Percentiles rank a stretch among this genome's conserved stretches.
Evolutionary conservation across 2,797 vertebrate genomes (phyloP).

Genomic region (Brachymystax lenok): DNA sequence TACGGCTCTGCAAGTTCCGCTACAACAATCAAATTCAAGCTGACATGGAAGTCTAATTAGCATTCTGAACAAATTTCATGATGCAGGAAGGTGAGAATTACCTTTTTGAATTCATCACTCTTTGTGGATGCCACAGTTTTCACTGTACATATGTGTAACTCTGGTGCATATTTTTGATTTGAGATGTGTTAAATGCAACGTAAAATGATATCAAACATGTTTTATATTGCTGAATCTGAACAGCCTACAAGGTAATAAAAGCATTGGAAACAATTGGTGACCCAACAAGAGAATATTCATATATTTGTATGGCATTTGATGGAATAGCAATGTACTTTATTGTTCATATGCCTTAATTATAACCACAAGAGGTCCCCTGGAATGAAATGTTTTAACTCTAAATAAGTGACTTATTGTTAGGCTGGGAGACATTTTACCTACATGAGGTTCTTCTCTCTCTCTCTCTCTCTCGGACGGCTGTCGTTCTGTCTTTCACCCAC

Average conservation of each 20-base stretch:
- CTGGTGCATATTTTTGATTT: conserved; percentile 37
- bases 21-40: conserved; percentile 36
- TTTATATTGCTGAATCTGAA: neutral
- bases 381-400: too few relatives aligned
- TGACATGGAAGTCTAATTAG: conserved; percentile 20
- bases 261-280: neutral
- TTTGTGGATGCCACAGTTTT: conserved; percentile 12
- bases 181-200: conserved; percentile 36
- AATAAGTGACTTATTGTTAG: too few relatives aligned
- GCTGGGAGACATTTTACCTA: too few relatives aligned
- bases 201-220: conserved; percentile 27
- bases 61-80: conserved; percentile 28
- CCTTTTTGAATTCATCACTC: conserved; percentile 20
- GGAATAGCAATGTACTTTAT: conserved; percentile 22
- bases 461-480: neutral
- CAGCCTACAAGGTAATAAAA: neutral
- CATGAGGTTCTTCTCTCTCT: neutral
- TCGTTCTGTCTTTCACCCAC: too few relatives aligned
- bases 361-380: too few relatives aligned
- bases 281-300: neutral
- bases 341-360: neutral
- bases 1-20: neutral
- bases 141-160: conserved; percentile 33
- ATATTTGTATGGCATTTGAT: neutral
- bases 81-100: conserved; percentile 31